Evolutionary conservation across 2,113 vertebrate genomes (phyloP).

Genomic region (Pelobates fuscus): DNA sequence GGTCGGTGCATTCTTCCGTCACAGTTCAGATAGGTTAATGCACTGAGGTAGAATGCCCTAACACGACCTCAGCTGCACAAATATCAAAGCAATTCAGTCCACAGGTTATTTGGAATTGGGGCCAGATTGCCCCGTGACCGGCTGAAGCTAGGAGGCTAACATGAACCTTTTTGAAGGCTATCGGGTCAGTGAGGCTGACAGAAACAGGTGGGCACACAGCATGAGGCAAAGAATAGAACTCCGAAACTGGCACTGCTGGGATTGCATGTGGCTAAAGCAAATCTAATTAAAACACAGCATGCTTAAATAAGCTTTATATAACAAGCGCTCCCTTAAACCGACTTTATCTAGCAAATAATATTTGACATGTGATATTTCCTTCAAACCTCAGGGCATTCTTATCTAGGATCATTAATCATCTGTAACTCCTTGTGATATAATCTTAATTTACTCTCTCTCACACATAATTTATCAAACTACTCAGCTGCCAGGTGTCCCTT

Average conservation of each 20-base stretch:
- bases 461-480: too few species aligned
- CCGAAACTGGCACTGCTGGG: slow-evolving; percentile 53
- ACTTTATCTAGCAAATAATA: slow-evolving; percentile 24
- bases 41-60: background rate
- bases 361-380: slow-evolving; percentile 19
- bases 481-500: too few species aligned
- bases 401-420: background rate
- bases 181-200: slow-evolving; percentile 52
- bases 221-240: slow-evolving; percentile 52
- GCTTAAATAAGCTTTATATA: slow-evolving; percentile 62
- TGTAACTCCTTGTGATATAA: background rate
- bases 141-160: slow-evolving; percentile 22
- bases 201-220: slow-evolving; percentile 65
- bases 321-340: slow-evolving; percentile 15
- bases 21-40: background rate
- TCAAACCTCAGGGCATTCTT: background rate
- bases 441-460: too few species aligned
- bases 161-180: slow-evolving; percentile 40
- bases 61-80: slow-evolving; percentile 3
- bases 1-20: too few species aligned
- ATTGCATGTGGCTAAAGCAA: slow-evolving; percentile 60
- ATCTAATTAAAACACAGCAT: slow-evolving; percentile 63
- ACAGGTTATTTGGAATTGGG: slow-evolving; percentile 29
- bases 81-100: accelerated
- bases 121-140: background rate